Evolutionary conservation across 1,140 invertebrate species (phyloP), one percentile per base, ranked within the genome.

Genomic region (Dreissena rostriformis): DNA sequence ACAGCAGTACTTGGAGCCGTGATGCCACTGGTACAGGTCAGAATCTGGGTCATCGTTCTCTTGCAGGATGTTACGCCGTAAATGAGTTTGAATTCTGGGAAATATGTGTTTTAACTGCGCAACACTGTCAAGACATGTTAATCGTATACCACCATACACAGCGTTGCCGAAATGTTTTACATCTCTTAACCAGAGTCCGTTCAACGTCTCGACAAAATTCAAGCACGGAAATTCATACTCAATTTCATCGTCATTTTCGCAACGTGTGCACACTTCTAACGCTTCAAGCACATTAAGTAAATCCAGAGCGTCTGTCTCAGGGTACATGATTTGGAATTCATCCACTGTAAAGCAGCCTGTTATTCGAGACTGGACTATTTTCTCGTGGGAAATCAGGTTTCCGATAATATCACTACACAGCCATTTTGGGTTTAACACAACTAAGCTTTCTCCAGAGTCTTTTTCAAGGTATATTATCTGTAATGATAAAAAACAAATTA

Each of bases 221-320:
- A 97, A 96, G 88, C 96, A 96, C 0, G 97, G 97, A 91, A 97
- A 97, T 94, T 97, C 97, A 90, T 96, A 97, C 91, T 97, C 96
- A 28, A 96, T 94, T 72, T 95, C 94, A 5, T 95, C 96, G 68
- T 97, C 96, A 49, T 96, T 95, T 81, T 97, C 96, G 91, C 96
- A 96, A 94, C 96, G 93, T 79, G 96, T 95, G 90, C 97, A 97
- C 19, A 97, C 94, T 90, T 96, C 96, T 70, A 95, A 92, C 0
- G 96, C 96, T 89, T 92, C 91, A 4, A 94, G 85, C 1, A 93
- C 89, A 78, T 90, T 88, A 17, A 93, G 84, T 65, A 93, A 85
- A 78, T 91, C 90, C 12, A 85, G 61, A 6, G 92, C 92, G 67
- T 97, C 97, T 86, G 95, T 96, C 84, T 96, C 96, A 73, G 96